Conservation (phyloP, 2,797 vertebrate genomes). For the Chanos chanos region DNA sequence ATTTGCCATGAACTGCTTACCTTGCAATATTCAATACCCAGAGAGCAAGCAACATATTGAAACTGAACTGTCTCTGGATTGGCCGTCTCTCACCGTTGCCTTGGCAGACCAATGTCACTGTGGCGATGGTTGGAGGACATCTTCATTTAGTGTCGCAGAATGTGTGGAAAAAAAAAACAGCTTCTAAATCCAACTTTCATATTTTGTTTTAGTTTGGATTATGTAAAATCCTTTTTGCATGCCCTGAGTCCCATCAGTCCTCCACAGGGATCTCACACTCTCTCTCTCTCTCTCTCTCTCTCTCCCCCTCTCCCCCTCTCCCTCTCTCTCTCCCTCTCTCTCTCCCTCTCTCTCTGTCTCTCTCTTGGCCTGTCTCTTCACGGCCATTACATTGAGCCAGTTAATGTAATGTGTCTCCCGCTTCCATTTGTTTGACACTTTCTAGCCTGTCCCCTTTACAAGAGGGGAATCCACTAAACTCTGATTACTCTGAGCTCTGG, state of each 20-base stretch:
- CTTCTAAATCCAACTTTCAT: constrained; percentile 5
- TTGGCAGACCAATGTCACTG: constrained; percentile 8
- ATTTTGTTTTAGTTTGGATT: constrained; percentile 23
- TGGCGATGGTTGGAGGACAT: constrained; percentile 10
- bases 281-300: too few relatives aligned
- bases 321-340: too few relatives aligned
- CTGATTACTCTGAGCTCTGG: constrained; percentile 33
- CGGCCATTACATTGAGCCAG: too few relatives aligned
- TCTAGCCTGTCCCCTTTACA: constrained; percentile 5
- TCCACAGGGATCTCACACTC: too few relatives aligned
- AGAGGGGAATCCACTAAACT: constrained; percentile 28
- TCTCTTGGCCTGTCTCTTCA: too few relatives aligned
- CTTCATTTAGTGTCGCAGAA: constrained; percentile 12
- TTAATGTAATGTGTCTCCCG: too few relatives aligned
- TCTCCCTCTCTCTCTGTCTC: too few relatives aligned
- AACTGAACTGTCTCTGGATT: constrained; percentile 29
- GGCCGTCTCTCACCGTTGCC: background rate
- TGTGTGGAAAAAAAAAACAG: background rate
- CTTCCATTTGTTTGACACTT: constrained; percentile 6
- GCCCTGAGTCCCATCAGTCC: too few relatives aligned
- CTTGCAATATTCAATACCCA: constrained; percentile 26
- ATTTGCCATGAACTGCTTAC: constrained; percentile 37
- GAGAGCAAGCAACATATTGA: constrained; percentile 32
- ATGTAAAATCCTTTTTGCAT: background rate
- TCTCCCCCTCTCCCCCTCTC: too few relatives aligned